Evolutionary conservation across 2,888 invertebrate genomes (phyloP), one percentile per base, ranked within the genome.

Genomic region (Prionchulus punctatus): DNA sequence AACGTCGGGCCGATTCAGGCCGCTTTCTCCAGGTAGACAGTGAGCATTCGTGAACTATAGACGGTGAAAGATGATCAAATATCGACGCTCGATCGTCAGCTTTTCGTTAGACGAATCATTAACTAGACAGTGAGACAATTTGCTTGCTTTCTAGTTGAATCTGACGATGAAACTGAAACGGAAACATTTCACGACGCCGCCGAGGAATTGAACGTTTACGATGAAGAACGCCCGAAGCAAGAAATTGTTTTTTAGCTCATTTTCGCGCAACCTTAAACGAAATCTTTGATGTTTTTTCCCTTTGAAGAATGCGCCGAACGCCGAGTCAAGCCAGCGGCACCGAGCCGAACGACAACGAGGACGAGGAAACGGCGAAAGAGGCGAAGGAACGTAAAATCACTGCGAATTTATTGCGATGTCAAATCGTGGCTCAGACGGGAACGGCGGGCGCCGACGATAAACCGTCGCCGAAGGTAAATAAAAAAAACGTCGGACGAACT

Each of bases 1-100:
- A 64, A 43, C 56, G 4, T 21, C 23, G 3, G 47, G 36, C 7
- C 50, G 42, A 2, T 28, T 52, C 2, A 7, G 54, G 2, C 4
- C 27, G n/a, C 21, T 53, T 21, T 48, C 56, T 2, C 42, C 50
- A 23, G 36, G 56, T 56, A 43, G 23, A 7, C 4, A 3, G 36
- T 53, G 7, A n/a, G n/a, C n/a, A n/a, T n/a, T n/a, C n/a, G n/a
- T 12, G n/a, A n/a, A n/a, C n/a, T n/a, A n/a, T n/a, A n/a, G n/a
- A n/a, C n/a, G n/a, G n/a, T n/a, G n/a, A n/a, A n/a, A n/a, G n/a
- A n/a, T n/a, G n/a, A n/a, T n/a, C n/a, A n/a, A n/a, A n/a, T n/a
- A n/a, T n/a, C n/a, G n/a, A n/a, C n/a, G n/a, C n/a, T n/a, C n/a
- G n/a, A n/a, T n/a, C n/a, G n/a, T n/a, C n/a, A n/a, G n/a, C n/a